phyloP scores from a whole-genome alignment of 2,113 vertebrate species.

The Lepus americanus region DNA sequence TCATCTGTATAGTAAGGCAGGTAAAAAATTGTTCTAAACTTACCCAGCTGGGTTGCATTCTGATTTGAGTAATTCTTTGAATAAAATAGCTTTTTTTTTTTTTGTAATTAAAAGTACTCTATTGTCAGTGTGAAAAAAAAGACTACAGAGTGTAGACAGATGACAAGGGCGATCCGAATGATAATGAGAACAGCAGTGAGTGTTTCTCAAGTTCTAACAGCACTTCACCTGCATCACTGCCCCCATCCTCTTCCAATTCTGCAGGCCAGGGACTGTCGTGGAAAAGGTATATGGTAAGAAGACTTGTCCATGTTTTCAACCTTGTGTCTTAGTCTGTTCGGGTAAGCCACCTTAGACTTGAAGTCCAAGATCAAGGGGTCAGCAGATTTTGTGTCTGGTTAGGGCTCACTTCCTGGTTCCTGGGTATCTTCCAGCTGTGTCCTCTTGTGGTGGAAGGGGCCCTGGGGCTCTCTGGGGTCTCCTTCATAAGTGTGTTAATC shows the following conservation, averaged over 20 bases:
- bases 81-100: not conserved
- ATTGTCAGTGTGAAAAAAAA: not conserved
- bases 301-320: not conserved
- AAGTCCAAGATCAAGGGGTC: not conserved
- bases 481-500: not conserved
- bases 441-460: not conserved
- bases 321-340: not conserved
- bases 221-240: not conserved
- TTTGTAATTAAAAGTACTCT: constrained; percentile 1
- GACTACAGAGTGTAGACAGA: not conserved
- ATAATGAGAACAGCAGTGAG: not conserved
- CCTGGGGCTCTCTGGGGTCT: not conserved
- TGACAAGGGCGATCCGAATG: not conserved
- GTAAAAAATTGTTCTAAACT: not conserved
- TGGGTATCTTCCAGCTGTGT: not conserved
- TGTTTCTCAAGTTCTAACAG: not conserved
- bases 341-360: not conserved
- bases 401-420: not conserved
- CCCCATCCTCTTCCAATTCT: not conserved
- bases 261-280: not conserved
- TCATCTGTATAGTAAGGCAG: not conserved
- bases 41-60: not conserved
- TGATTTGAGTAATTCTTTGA: constrained; percentile 14
- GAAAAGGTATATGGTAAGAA: not conserved
- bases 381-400: not conserved